Evolutionary conservation across 1,140 invertebrate genomes (phyloP), one percentile per base, ranked within the genome.

Genomic region (Coenobita brevimanus): DNA sequence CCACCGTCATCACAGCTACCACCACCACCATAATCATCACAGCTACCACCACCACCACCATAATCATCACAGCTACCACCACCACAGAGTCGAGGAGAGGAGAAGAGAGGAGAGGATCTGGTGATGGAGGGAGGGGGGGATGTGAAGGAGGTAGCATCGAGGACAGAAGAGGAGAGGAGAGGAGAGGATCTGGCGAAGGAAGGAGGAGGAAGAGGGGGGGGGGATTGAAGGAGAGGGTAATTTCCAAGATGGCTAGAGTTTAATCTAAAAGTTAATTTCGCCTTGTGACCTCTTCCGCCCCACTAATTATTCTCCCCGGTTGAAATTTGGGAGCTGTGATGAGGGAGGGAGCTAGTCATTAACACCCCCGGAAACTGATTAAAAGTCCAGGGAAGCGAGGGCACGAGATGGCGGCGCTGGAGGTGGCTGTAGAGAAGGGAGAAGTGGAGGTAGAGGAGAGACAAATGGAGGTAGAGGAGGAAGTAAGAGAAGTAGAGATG

Each of bases 281-380:
- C 17, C 73, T 46, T 41, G 43, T 17, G 82, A 75, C 82, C 50
- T 76, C 36, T 75, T 75, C 38, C 24, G 27, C 38, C 4, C 69
- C 38, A 41, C 10, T 84, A 73, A 84, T 85, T 85, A 85, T 85
- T 85, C 82, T 64, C 33, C 60, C 46, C 75, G 82, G 73, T 85
- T 76, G 82, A 85, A 85, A 75, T 64, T 76, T 46, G 54, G 36
- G 27, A 21, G 36, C 33, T 41, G 54, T 76, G 71, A 60, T 43
- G 71, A 85, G 69, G n/a, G 24, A 41, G 43, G 54, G 36, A 30
- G 62, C n/a, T 36, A 8, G 67, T 60, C 71, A 62, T 60, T 64
- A 64, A 64, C 71, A 17, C 50, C 50, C 46, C 27, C 50, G 82
- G 82, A 76, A 62, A 71, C 50, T 85, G 71, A 85, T 85, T 60